These are phyloP conservation scores for Spea bombifrons DNA, from an alignment of 2,113 vertebrate genomes.

Conservation along the genomic window DNA sequence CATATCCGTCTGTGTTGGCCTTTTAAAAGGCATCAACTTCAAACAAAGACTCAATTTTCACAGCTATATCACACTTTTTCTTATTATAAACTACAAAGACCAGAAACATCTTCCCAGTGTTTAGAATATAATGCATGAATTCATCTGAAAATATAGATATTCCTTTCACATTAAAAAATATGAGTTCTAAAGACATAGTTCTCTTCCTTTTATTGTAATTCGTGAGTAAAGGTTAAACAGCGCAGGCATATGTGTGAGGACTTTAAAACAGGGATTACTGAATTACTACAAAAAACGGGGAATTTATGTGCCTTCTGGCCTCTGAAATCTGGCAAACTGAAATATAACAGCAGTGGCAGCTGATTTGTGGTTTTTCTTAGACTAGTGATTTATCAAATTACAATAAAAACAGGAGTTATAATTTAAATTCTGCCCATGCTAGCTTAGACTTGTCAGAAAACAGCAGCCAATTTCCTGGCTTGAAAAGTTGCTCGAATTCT, in stretches of 20 bases:
- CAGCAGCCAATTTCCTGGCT: conserved; percentile 38
- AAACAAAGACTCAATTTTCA: no score
- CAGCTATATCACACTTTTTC: no score
- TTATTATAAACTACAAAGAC: no score
- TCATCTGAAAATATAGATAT: no score
- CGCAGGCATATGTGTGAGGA: neutral
- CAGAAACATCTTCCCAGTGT: no score
- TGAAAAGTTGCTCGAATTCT: conserved; percentile 31
- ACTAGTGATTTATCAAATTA: conserved; percentile 49
- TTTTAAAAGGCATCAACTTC: no score
- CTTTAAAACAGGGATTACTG: neutral
- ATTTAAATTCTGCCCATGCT: conserved; percentile 47
- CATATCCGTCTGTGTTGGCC: no score
- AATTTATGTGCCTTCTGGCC: conserved; percentile 45
- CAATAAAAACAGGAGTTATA: conserved; percentile 48
- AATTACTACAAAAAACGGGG: conserved; percentile 18
- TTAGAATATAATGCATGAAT: no score
- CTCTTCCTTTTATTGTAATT: no score
- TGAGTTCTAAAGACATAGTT: no score
- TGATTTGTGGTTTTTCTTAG: conserved; percentile 44
- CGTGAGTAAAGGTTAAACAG: neutral
- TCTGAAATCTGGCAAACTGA: conserved; percentile 34
- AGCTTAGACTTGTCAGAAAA: conserved; percentile 46
- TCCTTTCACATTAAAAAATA: no score
- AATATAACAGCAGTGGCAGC: conserved; percentile 38